Base-by-base conservation (phyloP, 2,888 invertebrate genomes). In the Syrphus vitripennis region DNA sequence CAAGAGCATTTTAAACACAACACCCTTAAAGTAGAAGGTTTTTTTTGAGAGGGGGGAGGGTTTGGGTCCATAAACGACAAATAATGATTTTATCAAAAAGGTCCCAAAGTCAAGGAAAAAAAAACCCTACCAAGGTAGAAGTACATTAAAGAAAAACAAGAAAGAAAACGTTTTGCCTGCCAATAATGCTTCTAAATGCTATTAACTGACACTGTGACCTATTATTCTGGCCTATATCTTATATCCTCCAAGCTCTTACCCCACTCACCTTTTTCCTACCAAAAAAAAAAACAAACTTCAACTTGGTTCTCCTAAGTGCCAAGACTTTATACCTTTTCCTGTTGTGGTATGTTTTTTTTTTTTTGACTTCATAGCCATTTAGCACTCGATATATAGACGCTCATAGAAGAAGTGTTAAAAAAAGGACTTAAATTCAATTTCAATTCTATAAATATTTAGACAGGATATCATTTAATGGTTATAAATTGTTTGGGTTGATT, bases 371-470 rank as follows among this genome's bases (percentile, higher is more conserved):
- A 21, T 67, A 37, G 34, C 67, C 67, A 50, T 67, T 67, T 67
- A 67, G 34, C 67, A 67, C 67, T 72, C 71, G 55, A 45, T 40
- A 21, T 19, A 72, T n/a, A n/a, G n/a, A n/a, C n/a, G n/a, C 10
- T n/a, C 31, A 57, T 45, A 57, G 29, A 50, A 19, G 40, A 50
- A 70, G 75, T 63, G 70, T 40, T 21, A 24, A 74, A 57, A 76
- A 82, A 83, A 67, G 78, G 83, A 83, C 83, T 78, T 63, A 83
- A 83, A 78, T 83, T 83, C 78, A 83, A 83, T 83, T 83, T 61
- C 69, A 78, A 67, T 57, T 69, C 72, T 72, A 83, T 83, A 83
- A 83, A 83, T 78, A 83, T 78, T 83, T 83, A 69, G 83, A 83
- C 83, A 83, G 83, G 83, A 83, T 63, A 83, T 83, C 72, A 83